phyloP scores from a whole-genome alignment of 2,113 vertebrate species.

The Triplophysa siluroides region DNA sequence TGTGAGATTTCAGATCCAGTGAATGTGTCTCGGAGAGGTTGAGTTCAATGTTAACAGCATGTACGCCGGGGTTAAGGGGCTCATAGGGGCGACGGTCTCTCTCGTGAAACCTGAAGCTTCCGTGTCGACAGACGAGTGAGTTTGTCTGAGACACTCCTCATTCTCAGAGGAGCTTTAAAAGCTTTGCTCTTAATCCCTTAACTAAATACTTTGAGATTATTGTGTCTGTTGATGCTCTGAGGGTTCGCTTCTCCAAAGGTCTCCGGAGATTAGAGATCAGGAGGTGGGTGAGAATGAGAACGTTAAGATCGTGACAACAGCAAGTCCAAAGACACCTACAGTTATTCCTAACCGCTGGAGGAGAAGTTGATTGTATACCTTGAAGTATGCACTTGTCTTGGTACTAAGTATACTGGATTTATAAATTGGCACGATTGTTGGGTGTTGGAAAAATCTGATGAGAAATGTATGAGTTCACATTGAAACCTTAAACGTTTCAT shows the following conservation, averaged over 20 bases:
- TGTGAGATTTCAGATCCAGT: no score
- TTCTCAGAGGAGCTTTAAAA: conserved; percentile 46
- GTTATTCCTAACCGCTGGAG: neutral
- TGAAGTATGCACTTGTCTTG: neutral
- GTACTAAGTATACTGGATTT: neutral
- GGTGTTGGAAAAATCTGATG: no score
- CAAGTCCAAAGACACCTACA: neutral
- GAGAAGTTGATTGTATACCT: neutral
- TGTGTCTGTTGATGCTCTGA: conserved; percentile 40
- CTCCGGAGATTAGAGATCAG: conserved; percentile 40
- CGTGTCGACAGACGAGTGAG: conserved; percentile 26
- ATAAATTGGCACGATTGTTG: no score
- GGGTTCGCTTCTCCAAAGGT: conserved; percentile 30
- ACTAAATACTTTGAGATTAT: conserved; percentile 53
- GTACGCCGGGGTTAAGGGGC: neutral
- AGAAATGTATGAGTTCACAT: no score
- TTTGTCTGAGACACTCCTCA: conserved; percentile 24
- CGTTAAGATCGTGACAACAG: conserved; percentile 2
- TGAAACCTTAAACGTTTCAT: no score
- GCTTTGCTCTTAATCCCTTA: conserved; percentile 51
- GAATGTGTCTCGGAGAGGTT: neutral
- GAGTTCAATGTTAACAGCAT: conserved; percentile 27
- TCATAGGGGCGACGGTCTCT: neutral
- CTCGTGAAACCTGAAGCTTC: conserved; percentile 21
- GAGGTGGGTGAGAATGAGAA: conserved; percentile 25